Conservation (phyloP, 2,888 invertebrate species). For the Rhagium mordax region DNA sequence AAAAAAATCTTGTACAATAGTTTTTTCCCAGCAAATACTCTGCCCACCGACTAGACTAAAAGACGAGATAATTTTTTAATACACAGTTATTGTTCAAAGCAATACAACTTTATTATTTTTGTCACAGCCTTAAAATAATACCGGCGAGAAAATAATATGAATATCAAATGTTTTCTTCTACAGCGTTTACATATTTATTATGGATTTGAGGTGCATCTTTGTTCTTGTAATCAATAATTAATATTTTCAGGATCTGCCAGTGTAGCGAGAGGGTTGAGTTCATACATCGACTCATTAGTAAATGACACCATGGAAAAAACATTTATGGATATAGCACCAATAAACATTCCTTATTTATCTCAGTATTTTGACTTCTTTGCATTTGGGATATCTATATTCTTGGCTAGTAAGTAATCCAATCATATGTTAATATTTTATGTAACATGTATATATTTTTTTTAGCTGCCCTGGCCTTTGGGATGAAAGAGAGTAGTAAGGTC, state of each 20-base stretch:
- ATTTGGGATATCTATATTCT: conserved; percentile 79
- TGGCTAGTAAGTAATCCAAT: conserved; percentile 76
- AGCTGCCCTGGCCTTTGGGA: conserved; percentile 86
- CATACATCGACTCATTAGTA: conserved; percentile 81
- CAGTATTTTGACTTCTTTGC: conserved; percentile 85
- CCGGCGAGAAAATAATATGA: too few relatives aligned
- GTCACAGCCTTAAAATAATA: too few relatives aligned
- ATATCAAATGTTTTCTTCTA: too few relatives aligned
- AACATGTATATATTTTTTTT: conserved; percentile 56
- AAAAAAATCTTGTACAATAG: too few relatives aligned
- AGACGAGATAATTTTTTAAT: too few relatives aligned
- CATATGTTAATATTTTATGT: conserved; percentile 11
- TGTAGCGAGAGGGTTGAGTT: conserved; percentile 84
- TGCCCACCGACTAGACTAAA: too few relatives aligned
- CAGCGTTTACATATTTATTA: too few relatives aligned
- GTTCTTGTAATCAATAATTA: background rate
- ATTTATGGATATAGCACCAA: conserved; percentile 77
- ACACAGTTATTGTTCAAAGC: too few relatives aligned
- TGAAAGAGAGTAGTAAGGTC: conserved; percentile 88
- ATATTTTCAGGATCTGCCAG: conserved; percentile 82
- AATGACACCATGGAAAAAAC: conserved; percentile 78
- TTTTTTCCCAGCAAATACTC: too few relatives aligned
- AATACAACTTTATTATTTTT: too few relatives aligned
- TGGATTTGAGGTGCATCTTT: too few relatives aligned
- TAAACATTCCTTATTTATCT: conserved; percentile 78